A percentile compares a stretch with the other conserved stretches of the same genome.
Conservation (phyloP, 2,888 invertebrate genomes). For the Cryptus armator region DNA sequence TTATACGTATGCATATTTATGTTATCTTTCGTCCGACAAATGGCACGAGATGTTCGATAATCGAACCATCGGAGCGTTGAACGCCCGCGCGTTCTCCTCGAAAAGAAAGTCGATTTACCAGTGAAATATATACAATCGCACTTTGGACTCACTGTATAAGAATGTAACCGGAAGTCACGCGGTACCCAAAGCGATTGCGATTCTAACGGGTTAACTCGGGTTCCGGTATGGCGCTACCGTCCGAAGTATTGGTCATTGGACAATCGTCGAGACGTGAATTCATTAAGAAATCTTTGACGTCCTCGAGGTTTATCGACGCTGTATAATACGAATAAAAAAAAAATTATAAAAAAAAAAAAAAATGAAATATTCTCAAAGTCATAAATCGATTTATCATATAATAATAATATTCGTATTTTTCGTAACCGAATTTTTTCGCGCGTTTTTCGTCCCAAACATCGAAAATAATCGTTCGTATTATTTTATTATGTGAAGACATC, state of each 20-base stretch:
- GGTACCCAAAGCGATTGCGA: conserved; percentile 59
- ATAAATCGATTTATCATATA: no score
- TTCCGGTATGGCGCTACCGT: conserved; percentile 56
- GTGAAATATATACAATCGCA: conserved; percentile 27
- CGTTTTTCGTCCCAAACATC: no score
- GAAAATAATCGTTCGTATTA: no score
- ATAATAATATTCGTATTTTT: no score
- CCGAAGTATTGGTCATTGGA: conserved; percentile 17
- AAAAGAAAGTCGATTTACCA: conserved; percentile 66
- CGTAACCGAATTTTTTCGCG: no score
- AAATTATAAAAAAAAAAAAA: not conserved
- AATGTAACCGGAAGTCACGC: conserved; percentile 68
- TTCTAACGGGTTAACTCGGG: conserved; percentile 63
- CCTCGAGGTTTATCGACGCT: conserved; percentile 11
- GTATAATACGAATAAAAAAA: not conserved
- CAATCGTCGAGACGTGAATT: conserved; percentile 34
- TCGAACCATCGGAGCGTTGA: conserved; percentile 27
- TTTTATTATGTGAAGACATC: no score
- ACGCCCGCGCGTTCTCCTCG: conserved; percentile 6
- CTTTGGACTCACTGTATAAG: conserved; percentile 40
- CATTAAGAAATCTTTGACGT: conserved; percentile 27
- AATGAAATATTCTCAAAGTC: not conserved
- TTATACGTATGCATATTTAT: not conserved
- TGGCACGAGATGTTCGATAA: conserved; percentile 17
- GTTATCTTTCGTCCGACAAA: conserved; percentile 18